Conservation (phyloP, 2,113 vertebrate species). For the Poicephalus gulielmi region DNA sequence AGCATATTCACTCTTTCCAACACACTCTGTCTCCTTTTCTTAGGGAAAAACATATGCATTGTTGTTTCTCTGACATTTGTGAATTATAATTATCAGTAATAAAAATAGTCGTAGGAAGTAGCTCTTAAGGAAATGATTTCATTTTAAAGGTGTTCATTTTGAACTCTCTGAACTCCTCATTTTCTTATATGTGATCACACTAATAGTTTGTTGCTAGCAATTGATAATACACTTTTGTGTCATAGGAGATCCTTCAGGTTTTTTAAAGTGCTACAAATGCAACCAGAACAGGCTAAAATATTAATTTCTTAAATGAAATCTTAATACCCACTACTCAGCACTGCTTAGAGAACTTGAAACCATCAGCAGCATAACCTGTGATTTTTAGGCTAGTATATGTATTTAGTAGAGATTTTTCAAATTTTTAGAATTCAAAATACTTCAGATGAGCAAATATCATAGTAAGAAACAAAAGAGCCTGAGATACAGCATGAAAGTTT, state of each 20-base stretch:
- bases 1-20: neutral
- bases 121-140: neutral
- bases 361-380: neutral
- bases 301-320: neutral
- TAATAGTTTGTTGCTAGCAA: neutral
- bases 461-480: neutral
- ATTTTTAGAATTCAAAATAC: neutral
- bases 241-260: neutral
- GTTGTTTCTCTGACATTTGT: neutral
- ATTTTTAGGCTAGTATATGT: neutral
- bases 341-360: neutral
- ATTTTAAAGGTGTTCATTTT: neutral
- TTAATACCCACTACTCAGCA: neutral
- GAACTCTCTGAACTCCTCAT: neutral
- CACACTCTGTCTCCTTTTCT: neutral
- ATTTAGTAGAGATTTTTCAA: neutral
- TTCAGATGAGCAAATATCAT: neutral
- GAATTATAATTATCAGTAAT: neutral
- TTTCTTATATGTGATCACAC: neutral
- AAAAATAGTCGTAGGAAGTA: neutral
- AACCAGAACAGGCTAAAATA: neutral
- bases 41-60: neutral
- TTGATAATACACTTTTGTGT: neutral
- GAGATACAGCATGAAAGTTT: neutral
- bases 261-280: neutral